Evolutionary conservation across 1,140 invertebrate species (phyloP), one percentile per base, ranked within the genome.

Genomic region (Heliothis virescens): DNA sequence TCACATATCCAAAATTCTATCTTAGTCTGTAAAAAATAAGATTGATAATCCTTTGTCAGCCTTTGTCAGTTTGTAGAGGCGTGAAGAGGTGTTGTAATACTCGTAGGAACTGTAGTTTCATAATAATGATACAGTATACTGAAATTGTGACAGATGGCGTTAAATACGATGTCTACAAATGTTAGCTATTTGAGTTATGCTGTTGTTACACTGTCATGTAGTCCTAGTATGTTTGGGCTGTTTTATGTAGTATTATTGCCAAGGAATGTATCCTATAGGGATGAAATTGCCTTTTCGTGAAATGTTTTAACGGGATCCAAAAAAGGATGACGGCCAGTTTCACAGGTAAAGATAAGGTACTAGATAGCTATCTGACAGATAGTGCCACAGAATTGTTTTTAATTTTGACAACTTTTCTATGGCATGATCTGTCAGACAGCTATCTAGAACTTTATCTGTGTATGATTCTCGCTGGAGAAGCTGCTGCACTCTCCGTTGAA

Each of bases 131-230:
- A 75, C 41, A 75, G 57, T 62, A 57, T 26, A 75, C 55, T 75
- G 55, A 62, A 62, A 60, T 26, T 62, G 4, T 75, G 72, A 75
- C 72, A 59, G 55, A 5, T 29, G 57, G 29, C 52, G 72, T 60
- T 75, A 75, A 75, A 75, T 75, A 75, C 62, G 72, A 62, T 29
- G 57, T 75, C 72, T 50, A 50, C 29, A 75, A 75, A 75, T 55
- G 41, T 57, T 47, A 3, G 57, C 41, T 26, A 60, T 75, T 41
- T 62, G 57, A 75, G 47, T 75, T 75, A 75, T 75, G 69, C 34
- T 72, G 41, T 21, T 21, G 11, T 41, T 50, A 71, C 18, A 3
- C 11, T n/a, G 57, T 75, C 72, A 50, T 26, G 12, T 50, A 48
- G 47, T 75, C 29, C 48, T 75, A 29, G 16, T 72, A 41, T 41